Conservation (phyloP, 2,888 invertebrate genomes). For the Oxytorus armatus region DNA sequence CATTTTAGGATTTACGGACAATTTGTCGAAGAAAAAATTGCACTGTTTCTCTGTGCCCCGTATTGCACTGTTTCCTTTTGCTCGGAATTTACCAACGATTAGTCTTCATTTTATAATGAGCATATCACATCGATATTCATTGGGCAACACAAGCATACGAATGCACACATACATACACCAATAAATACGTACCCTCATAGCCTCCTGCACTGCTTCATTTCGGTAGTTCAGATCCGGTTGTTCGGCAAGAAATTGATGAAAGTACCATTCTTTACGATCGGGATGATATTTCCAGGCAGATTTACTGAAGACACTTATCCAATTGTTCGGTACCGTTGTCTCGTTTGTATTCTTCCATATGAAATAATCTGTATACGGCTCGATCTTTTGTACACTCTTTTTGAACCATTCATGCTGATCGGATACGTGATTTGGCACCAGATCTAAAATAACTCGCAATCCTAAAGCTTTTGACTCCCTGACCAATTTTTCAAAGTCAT, state of each 20-base stretch:
- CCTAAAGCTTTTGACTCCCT: conserved; percentile 86
- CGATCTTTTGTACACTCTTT: conserved; percentile 78
- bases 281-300: conserved; percentile 85
- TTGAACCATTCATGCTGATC: conserved; percentile 86
- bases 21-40: no score
- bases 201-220: conserved; percentile 80
- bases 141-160: no score
- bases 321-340: conserved; percentile 82
- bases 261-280: conserved; percentile 84
- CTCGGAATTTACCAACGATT: no score
- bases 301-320: conserved; percentile 85
- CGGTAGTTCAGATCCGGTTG: conserved; percentile 87
- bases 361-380: conserved; percentile 85
- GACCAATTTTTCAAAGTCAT: conserved; percentile 88
- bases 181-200: conserved; percentile 79
- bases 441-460: conserved; percentile 87
- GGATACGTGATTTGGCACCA: conserved; percentile 87
- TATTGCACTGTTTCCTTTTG: no score
- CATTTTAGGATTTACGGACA: no score
- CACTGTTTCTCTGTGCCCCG: no score
- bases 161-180: neutral
- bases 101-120: no score
- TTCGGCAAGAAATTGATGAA: conserved; percentile 85
- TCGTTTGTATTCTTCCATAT: conserved; percentile 84
- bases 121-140: no score